A percentile compares a stretch with the other conserved stretches of the same genome.
Evolutionary conservation across 2,113 vertebrate genomes (phyloP).

Genomic region (Microcebus griseorufus): DNA sequence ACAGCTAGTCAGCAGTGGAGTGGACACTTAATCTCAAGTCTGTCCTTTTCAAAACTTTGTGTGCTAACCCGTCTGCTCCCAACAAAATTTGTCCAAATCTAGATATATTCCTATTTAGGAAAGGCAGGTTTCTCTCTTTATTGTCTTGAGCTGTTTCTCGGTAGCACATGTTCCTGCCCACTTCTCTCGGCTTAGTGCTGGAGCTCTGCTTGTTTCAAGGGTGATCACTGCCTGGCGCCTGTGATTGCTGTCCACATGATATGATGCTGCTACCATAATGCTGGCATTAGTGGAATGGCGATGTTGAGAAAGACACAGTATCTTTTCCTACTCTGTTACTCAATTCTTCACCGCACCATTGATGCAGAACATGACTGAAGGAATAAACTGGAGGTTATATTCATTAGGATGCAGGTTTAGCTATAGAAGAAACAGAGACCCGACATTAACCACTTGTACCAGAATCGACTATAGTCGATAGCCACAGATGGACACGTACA

Average conservation of each 20-base stretch:
- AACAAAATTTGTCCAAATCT: neutral
- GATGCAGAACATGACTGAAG: neutral
- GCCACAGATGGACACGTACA: too few relatives aligned
- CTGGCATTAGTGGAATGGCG: neutral
- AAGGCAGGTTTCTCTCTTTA: neutral
- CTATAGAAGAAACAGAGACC: neutral
- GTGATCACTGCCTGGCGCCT: too few relatives aligned
- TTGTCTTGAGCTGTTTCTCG: neutral
- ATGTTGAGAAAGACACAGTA: neutral
- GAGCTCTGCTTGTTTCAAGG: neutral
- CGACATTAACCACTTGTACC: neutral
- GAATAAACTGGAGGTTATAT: neutral
- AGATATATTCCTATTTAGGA: neutral
- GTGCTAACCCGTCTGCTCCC: neutral
- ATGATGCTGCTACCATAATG: accelerated
- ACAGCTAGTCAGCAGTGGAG: neutral
- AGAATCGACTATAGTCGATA: too few relatives aligned
- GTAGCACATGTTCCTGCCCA: neutral
- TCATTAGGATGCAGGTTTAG: neutral
- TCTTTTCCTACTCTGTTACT: neutral
- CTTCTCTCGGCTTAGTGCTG: neutral
- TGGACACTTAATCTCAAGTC: neutral
- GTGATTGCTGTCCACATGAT: neutral
- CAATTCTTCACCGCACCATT: neutral
- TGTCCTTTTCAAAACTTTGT: neutral